Evolutionary conservation across 2,888 invertebrate genomes (phyloP).

Genomic region (Ditula angustiorana): DNA sequence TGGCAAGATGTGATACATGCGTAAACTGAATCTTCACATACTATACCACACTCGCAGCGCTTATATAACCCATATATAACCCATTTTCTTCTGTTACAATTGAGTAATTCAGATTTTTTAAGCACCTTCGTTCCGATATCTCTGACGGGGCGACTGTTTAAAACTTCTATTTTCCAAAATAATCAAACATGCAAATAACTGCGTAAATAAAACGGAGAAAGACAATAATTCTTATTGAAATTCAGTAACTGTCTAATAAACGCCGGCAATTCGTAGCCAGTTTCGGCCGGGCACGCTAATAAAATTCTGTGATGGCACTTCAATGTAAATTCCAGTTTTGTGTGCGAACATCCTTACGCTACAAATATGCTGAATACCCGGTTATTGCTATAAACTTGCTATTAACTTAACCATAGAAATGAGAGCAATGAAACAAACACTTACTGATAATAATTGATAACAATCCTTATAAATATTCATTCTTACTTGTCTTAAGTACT

Average conservation of each 20-base stretch:
- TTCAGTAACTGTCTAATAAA: slow-evolving; percentile 71
- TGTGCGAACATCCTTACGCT: slow-evolving; percentile 36
- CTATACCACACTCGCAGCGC: too few species aligned
- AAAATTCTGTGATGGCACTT: slow-evolving; percentile 46
- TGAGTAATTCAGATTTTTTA: too few species aligned
- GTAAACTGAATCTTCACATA: too few species aligned
- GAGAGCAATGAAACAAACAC: not conserved
- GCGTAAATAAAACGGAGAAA: not conserved
- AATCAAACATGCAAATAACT: not conserved
- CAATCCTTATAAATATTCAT: too few species aligned
- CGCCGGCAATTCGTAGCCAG: slow-evolving; percentile 49
- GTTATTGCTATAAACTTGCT: slow-evolving; percentile 2
- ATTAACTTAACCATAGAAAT: not conserved
- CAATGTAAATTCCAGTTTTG: slow-evolving; percentile 47
- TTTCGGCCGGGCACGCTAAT: slow-evolving; percentile 57
- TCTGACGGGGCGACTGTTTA: too few species aligned
- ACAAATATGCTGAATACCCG: slow-evolving; percentile 1
- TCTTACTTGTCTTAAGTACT: too few species aligned
- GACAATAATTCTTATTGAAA: slow-evolving; percentile 67
- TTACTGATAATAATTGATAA: too few species aligned
- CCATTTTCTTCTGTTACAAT: too few species aligned
- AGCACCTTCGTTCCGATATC: too few species aligned
- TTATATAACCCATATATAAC: too few species aligned
- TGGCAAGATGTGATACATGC: too few species aligned
- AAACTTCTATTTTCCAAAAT: not conserved